Conservation (phyloP, 2,113 vertebrate species). For the Alethe castanea region DNA sequence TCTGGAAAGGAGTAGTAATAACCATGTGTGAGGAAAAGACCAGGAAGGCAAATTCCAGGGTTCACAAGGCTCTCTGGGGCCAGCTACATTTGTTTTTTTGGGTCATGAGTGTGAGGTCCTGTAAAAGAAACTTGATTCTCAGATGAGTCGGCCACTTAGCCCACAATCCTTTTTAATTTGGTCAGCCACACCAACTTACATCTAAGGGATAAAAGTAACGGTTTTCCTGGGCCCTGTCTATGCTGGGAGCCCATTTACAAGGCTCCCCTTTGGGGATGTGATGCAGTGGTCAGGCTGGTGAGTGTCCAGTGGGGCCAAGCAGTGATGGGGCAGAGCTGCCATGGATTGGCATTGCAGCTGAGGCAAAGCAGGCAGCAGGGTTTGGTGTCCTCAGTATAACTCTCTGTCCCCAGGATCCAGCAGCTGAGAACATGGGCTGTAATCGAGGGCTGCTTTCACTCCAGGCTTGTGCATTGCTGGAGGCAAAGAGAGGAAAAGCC, state of each 20-base stretch:
- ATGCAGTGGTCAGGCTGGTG: neutral
- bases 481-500: neutral
- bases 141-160: neutral
- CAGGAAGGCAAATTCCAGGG: neutral
- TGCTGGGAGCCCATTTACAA: neutral
- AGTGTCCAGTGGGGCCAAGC: neutral
- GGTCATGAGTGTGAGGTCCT: neutral
- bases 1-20: neutral
- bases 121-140: neutral
- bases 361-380: neutral
- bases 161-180: neutral
- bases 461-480: neutral
- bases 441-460: neutral
- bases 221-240: neutral
- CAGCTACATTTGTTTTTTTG: neutral
- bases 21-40: neutral
- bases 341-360: neutral
- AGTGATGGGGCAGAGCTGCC: neutral
- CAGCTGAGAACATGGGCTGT: neutral
- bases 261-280: fast-evolving
- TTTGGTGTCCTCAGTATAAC: neutral
- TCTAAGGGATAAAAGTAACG: neutral
- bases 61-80: neutral
- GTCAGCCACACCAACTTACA: neutral
- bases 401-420: neutral